Evolutionary conservation across 1,140 invertebrate genomes (phyloP).

Genomic region (Aphelenchoides fujianensis): DNA sequence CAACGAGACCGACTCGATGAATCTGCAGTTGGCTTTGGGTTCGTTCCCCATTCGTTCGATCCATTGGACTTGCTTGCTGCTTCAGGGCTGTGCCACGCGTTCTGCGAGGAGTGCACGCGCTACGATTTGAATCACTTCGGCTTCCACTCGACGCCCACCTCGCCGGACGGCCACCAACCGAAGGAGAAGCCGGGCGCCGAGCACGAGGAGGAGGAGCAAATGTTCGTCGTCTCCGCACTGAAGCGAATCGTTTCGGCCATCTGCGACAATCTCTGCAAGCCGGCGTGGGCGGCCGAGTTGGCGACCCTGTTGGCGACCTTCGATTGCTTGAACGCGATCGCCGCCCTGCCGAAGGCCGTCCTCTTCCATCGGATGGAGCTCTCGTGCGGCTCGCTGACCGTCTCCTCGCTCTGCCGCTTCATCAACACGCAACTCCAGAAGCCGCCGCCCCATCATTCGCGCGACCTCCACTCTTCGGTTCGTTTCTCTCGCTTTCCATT

Average conservation of each 20-base stretch:
- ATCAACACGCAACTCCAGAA: constrained; percentile 90
- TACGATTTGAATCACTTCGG: constrained; percentile 47
- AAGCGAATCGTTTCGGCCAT: constrained; percentile 53
- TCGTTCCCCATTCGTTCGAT: constrained; percentile 39
- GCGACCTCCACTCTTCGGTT: constrained; percentile 91
- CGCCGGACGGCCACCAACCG: not conserved
- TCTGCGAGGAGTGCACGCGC: constrained; percentile 44
- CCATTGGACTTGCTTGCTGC: constrained; percentile 21
- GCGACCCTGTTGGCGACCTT: constrained; percentile 51
- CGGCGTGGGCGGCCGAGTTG: constrained; percentile 49
- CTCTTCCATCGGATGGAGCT: constrained; percentile 54
- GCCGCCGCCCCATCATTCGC: constrained; percentile 88
- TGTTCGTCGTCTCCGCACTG: constrained; percentile 41
- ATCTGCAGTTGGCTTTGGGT: constrained; percentile 84
- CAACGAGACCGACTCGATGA: constrained; percentile 79
- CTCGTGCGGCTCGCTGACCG: constrained; percentile 70
- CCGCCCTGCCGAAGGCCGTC: constrained; percentile 39
- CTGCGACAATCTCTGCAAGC: constrained; percentile 58
- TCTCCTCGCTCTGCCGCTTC: constrained; percentile 67
- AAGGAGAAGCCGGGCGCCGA: not conserved
- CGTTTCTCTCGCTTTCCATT: constrained; percentile 41
- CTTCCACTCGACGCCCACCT: not conserved
- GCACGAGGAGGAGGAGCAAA: constrained; percentile 8
- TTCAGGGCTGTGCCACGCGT: constrained; percentile 43
- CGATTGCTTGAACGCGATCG: constrained; percentile 54